Evolutionary conservation across 2,797 vertebrate species (phyloP).

Genomic region (Tiaroga cobitis): DNA sequence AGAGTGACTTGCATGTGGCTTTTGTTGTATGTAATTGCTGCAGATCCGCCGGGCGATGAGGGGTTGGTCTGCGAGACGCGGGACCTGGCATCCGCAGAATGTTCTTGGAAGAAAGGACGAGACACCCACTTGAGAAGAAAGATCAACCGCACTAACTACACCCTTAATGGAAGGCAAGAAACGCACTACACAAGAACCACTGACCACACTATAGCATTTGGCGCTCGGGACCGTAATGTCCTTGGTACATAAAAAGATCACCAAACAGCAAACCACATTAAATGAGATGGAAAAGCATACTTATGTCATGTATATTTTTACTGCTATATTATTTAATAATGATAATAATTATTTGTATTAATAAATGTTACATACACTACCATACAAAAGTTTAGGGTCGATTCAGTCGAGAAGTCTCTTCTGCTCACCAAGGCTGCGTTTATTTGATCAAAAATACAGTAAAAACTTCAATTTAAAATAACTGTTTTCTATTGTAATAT

Average conservation of each 20-base stretch:
- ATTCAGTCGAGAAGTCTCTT: neutral
- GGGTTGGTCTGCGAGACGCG: slow-evolving; percentile 76
- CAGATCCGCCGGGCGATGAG: slow-evolving; percentile 75
- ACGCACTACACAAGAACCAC: slow-evolving; percentile 44
- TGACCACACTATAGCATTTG: neutral
- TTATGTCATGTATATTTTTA: neutral
- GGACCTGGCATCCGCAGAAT: slow-evolving; percentile 73
- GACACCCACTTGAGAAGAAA: slow-evolving; percentile 63
- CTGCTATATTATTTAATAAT: neutral
- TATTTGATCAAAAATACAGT: neutral
- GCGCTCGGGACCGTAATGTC: neutral
- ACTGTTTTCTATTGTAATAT: neutral
- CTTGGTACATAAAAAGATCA: slow-evolving; percentile 16
- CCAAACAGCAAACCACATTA: slow-evolving; percentile 38
- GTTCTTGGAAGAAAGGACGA: slow-evolving; percentile 70
- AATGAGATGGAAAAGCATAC: slow-evolving; percentile 21
- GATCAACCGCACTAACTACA: slow-evolving; percentile 62
- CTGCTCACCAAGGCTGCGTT: neutral
- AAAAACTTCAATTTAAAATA: neutral
- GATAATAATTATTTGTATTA: too few species aligned
- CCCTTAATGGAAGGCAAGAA: slow-evolving; percentile 73
- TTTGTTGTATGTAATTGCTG: slow-evolving; percentile 9
- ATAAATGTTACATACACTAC: neutral
- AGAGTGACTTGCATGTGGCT: slow-evolving; percentile 22
- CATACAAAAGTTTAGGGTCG: neutral